A percentile compares a stretch with the other conserved stretches of the same genome.
These are phyloP conservation scores for Pteruthius melanotis DNA, from an alignment of 2,113 vertebrate genomes.

Conservation along the genomic window DNA sequence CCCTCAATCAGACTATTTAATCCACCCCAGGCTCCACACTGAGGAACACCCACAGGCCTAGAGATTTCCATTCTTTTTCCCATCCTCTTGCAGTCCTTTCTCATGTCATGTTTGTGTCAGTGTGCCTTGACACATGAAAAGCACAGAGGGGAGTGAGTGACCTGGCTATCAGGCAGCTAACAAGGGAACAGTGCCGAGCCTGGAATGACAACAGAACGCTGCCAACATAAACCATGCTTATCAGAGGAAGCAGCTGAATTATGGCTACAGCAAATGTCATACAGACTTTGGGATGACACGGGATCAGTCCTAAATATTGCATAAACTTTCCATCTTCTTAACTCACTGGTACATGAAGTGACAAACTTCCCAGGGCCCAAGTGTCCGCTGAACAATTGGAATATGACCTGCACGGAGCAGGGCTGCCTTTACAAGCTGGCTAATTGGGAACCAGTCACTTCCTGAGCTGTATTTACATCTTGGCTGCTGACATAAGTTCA, in stretches of 20 bases:
- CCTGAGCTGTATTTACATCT: not conserved
- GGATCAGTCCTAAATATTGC: slow-evolving; percentile 24
- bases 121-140: not conserved
- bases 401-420: not conserved
- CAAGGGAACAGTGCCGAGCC: not conserved
- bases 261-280: slow-evolving; percentile 37
- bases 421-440: not conserved
- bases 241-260: slow-evolving; percentile 63
- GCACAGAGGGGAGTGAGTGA: not conserved
- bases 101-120: not conserved
- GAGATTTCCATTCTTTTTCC: not conserved
- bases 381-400: not conserved
- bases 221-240: slow-evolving; percentile 51
- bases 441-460: slow-evolving; percentile 1
- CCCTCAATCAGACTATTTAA: not conserved
- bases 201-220: slow-evolving; percentile 6
- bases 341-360: not conserved
- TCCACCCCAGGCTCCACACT: not conserved
- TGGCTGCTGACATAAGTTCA: not conserved
- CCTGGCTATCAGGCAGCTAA: slow-evolving; percentile 33
- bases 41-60: not conserved
- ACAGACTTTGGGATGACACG: not conserved
- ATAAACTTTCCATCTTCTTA: not conserved
- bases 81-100: not conserved
- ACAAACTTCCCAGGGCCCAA: not conserved